Evolutionary conservation across 2,888 invertebrate genomes (phyloP).

Genomic region (Stratiomys singularior): DNA sequence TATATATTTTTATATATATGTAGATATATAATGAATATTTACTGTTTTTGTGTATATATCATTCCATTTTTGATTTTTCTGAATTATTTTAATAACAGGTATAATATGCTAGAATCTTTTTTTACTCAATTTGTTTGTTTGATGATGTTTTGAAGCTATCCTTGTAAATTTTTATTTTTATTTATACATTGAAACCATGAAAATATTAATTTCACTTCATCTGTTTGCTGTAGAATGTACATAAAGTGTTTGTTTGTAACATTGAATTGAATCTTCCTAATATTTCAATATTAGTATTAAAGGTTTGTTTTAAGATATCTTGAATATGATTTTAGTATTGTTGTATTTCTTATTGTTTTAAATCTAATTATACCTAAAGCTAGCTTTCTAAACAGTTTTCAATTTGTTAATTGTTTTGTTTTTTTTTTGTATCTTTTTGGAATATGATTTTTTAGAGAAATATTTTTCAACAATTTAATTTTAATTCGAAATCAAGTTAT

Average conservation of each 20-base stretch:
- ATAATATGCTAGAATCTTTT: conserved; percentile 12
- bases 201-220: conserved; percentile 23
- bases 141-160: conserved; percentile 7
- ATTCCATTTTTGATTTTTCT: conserved; percentile 25
- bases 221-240: not conserved
- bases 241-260: conserved; percentile 10
- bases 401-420: conserved; percentile 53
- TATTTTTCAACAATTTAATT: too few species aligned
- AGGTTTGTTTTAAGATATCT: not conserved
- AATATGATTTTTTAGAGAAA: conserved; percentile 62
- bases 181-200: conserved; percentile 40
- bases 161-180: too few species aligned
- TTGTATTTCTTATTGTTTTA: too few species aligned
- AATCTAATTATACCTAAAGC: not conserved
- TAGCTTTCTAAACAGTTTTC: conserved; percentile 50
- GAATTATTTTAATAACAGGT: conserved; percentile 28
- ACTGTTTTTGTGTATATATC: conserved; percentile 22
- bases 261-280: conserved; percentile 11
- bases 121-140: not conserved
- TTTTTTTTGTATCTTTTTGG: conserved; percentile 53
- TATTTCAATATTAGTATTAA: too few species aligned
- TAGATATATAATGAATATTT: conserved; percentile 8
- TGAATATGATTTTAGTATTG: conserved; percentile 13
- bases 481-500: too few species aligned
- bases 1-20: conserved; percentile 26